Conservation (phyloP, 1,140 invertebrate species). For the Ceratosolen fusciceps region DNA sequence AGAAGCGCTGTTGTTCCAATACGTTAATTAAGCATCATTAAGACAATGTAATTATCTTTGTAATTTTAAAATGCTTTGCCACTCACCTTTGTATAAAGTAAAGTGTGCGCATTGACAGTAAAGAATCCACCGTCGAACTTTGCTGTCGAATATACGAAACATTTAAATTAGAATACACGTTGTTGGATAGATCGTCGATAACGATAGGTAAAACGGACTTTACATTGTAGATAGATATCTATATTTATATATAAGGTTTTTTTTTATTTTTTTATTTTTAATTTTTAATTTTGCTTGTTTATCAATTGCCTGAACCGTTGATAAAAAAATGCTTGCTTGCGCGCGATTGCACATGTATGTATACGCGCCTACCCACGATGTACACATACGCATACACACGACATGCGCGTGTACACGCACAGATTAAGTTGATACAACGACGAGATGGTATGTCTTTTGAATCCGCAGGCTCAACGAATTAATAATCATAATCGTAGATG, state of each 20-base stretch:
- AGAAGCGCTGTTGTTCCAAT: too few relatives aligned
- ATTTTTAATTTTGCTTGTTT: slow-evolving; percentile 33
- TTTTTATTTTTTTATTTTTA: slow-evolving; percentile 29
- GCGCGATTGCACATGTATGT: not conserved
- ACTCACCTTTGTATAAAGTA: not conserved
- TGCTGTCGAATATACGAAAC: not conserved
- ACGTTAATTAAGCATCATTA: too few relatives aligned
- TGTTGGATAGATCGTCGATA: not conserved
- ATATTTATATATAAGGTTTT: too few relatives aligned
- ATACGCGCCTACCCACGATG: not conserved
- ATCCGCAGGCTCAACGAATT: not conserved
- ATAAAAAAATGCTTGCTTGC: not conserved
- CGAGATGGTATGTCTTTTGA: too few relatives aligned
- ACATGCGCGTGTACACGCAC: too few relatives aligned
- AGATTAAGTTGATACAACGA: too few relatives aligned
- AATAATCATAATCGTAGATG: too few relatives aligned
- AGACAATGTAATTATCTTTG: not conserved
- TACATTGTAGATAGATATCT: slow-evolving; percentile 34
- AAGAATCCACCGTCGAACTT: not conserved
- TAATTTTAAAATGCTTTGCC: not conserved
- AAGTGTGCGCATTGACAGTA: slow-evolving; percentile 20
- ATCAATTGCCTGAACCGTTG: slow-evolving; percentile 42
- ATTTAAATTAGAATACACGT: not conserved
- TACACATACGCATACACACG: too few relatives aligned
- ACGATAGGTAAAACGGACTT: not conserved